Base-by-base conservation (phyloP, 2,888 invertebrate species). In the Sphecodes monilicornis region DNA sequence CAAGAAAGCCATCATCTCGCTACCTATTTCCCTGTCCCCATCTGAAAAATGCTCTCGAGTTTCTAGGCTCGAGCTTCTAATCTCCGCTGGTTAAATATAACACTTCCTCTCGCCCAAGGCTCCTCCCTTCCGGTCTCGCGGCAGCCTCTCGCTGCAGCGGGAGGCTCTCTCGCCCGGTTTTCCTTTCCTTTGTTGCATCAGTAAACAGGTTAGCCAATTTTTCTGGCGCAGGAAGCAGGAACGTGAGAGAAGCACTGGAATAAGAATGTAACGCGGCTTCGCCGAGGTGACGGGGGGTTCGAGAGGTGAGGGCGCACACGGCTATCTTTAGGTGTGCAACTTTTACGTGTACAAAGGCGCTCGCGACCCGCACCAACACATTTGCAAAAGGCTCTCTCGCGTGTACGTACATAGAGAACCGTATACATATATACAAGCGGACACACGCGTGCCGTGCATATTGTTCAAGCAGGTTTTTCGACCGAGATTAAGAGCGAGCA, bases 121-220 rank as follows among this genome's bases (percentile, higher is more conserved):
- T 36, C 39, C 68, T 68, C 54, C 10, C 79, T 43, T 18, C 68
- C 32, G 13, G 66, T 43, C 39, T 18, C 72, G 26, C 41, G 60
- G 39, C 18, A 5, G 3, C n/a, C 32, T 66, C 82, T 29, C 36
- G 32, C 22, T 26, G 71, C 43, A 43, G 29, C 57, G 36, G n/a
- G 68, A 22, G 64, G 54, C 73, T 29, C 54, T 79, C 69, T 73
- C 75, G 70, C 68, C 72, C 26, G 43, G 75, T 76, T 80, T 64
- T 78, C 80, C 85, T 85, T 85, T 86, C 80, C 78, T 85, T 85
- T 79, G 86, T 85, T 85, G 82, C 86, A 85, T 85, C 86, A 79
- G 82, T 86, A 85, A 86, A 86, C 82, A 72, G 86, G 86, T 82
- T 85, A 79, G 85, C 85, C 82, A 86, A 86, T 86, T 86, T 86